Percentiles rank a stretch among this genome's conserved stretches.
These are phyloP conservation scores for Ramphastos sulfuratus DNA, from an alignment of 2,113 vertebrate species.

Conservation along the genomic window DNA sequence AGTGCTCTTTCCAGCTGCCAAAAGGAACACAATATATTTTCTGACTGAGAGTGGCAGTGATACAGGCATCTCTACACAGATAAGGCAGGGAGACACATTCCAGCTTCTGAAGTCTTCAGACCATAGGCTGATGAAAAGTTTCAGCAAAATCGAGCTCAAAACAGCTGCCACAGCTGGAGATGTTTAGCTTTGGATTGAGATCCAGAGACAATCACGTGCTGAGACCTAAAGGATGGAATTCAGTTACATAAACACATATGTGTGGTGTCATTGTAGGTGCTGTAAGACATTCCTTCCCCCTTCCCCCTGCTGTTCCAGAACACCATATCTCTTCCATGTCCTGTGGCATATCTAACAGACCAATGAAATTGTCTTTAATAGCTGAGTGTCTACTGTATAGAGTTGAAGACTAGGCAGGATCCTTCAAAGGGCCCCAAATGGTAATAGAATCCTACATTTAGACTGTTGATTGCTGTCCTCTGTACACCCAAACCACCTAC, in stretches of 20 bases:
- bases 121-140: not conserved
- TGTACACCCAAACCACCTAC: not conserved
- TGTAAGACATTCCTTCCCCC: not conserved
- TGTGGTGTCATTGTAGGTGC: not conserved
- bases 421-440: not conserved
- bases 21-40: not conserved
- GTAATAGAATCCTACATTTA: not conserved
- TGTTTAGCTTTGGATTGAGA: not conserved
- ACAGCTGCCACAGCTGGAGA: not conserved
- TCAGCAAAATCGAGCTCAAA: not conserved
- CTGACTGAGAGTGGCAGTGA: not conserved
- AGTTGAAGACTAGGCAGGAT: not conserved
- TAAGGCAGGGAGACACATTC: not conserved
- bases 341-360: not conserved
- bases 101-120: not conserved
- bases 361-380: not conserved
- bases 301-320: not conserved
- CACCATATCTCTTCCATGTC: not conserved
- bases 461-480: not conserved
- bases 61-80: not conserved
- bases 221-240: not conserved
- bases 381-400: not conserved
- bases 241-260: not conserved
- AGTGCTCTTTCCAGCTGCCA: not conserved
- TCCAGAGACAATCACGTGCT: not conserved